phyloP scores from a whole-genome alignment of 2,113 vertebrate genomes.

The Ochotona princeps region DNA sequence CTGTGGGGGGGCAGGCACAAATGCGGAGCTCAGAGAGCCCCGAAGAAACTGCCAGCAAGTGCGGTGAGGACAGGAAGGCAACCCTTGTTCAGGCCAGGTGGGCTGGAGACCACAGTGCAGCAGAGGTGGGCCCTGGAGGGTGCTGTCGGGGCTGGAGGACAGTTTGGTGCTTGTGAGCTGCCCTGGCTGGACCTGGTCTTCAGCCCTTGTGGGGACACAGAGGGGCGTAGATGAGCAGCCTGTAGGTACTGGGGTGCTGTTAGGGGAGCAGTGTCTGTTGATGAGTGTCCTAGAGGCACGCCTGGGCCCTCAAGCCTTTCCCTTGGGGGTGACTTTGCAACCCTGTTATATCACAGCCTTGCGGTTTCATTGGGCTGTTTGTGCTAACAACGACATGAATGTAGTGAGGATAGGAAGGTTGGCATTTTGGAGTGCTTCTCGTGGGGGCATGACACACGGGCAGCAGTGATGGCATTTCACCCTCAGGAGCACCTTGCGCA shows the following conservation, averaged over 20 bases:
- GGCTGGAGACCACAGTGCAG: neutral
- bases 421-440: neutral
- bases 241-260: accelerated
- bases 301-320: neutral
- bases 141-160: neutral
- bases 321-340: neutral
- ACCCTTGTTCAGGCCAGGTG: neutral
- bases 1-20: neutral
- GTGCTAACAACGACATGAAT: neutral
- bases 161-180: too few species aligned
- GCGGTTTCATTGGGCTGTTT: neutral
- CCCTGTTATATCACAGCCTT: neutral
- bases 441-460: too few species aligned
- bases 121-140: neutral
- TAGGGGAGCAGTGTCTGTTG: neutral
- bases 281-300: neutral
- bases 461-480: neutral
- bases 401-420: neutral
- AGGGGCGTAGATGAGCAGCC: neutral
- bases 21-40: neutral
- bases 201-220: neutral
- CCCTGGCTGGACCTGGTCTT: neutral
- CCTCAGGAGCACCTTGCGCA: neutral
- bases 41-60: neutral
- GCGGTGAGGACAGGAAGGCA: neutral